Percentiles rank a stretch among this genome's conserved stretches.
These are phyloP conservation scores for Adela reaumurella DNA, from an alignment of 2,888 invertebrate genomes.

Conservation along the genomic window DNA sequence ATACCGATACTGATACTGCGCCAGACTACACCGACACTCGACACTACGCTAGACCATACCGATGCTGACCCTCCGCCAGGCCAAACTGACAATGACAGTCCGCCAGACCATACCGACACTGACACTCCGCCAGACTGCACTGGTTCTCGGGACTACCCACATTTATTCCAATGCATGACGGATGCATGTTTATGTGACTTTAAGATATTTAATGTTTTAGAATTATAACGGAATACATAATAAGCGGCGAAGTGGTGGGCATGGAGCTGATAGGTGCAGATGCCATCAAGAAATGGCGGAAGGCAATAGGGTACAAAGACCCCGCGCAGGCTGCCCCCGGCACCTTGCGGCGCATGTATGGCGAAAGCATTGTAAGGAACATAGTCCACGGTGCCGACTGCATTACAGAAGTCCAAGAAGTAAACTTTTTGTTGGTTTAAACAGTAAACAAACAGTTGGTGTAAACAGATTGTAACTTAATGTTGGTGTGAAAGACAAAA, in stretches of 20 bases:
- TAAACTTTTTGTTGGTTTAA: constrained; percentile 18
- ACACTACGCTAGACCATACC: too few species aligned
- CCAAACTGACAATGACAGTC: too few species aligned
- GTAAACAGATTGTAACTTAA: background rate
- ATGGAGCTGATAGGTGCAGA: constrained; percentile 70
- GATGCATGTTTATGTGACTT: too few species aligned
- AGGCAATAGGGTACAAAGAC: constrained; percentile 63
- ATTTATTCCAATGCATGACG: too few species aligned
- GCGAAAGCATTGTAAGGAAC: constrained; percentile 62
- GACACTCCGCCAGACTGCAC: too few species aligned
- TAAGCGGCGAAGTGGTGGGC: constrained; percentile 69
- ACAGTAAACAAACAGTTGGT: too few species aligned
- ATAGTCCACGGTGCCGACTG: constrained; percentile 69
- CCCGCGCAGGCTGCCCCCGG: constrained; percentile 58
- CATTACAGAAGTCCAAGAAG: constrained; percentile 49
- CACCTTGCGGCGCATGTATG: constrained; percentile 62
- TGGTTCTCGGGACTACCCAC: too few species aligned
- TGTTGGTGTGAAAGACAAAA: background rate
- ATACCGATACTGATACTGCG: too few species aligned
- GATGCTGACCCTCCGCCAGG: too few species aligned
- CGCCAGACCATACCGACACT: too few species aligned
- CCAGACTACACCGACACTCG: too few species aligned
- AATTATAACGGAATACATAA: constrained; percentile 62
- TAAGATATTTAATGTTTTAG: constrained; percentile 22
- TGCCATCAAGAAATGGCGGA: constrained; percentile 62